phyloP scores from a whole-genome alignment of 2,888 invertebrate species.

The Unio pictorum region DNA sequence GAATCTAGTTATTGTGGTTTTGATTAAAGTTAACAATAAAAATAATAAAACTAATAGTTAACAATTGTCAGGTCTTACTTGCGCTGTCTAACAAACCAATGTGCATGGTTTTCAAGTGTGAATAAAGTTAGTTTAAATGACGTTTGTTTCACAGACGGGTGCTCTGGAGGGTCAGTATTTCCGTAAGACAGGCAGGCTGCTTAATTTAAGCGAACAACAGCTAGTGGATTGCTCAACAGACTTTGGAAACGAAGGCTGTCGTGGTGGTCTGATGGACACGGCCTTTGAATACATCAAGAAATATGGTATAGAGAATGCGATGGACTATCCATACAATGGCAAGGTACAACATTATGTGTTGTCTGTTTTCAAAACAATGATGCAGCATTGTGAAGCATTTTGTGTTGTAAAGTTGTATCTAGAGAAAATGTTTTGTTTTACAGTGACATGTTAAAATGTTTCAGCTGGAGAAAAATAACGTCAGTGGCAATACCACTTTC shows the following conservation, averaged over 20 bases:
- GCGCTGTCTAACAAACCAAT: too few relatives aligned
- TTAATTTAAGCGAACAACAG: constrained; percentile 72
- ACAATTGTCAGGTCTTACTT: too few relatives aligned
- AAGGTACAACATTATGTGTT: constrained; percentile 31
- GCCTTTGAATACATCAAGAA: constrained; percentile 72
- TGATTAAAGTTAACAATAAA: too few relatives aligned
- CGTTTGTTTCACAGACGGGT: constrained; percentile 78
- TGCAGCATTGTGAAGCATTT: too few relatives aligned
- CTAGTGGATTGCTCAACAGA: constrained; percentile 71
- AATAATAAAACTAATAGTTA: too few relatives aligned
- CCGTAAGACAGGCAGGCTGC: constrained; percentile 77
- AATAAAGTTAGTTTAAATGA: constrained; percentile 67
- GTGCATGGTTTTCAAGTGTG: not conserved
- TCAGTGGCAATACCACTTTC: too few relatives aligned
- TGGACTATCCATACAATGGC: constrained; percentile 65
- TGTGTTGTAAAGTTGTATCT: too few relatives aligned
- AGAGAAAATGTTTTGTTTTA: too few relatives aligned
- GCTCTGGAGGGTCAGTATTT: constrained; percentile 69
- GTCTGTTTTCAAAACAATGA: too few relatives aligned
- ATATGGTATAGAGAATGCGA: constrained; percentile 75
- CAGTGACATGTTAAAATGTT: too few relatives aligned
- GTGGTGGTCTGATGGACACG: constrained; percentile 73
- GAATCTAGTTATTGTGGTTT: too few relatives aligned
- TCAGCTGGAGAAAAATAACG: too few relatives aligned
- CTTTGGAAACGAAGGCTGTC: constrained; percentile 72